phyloP scores from a whole-genome alignment of 2,113 vertebrate species.

The Columba janthina region DNA sequence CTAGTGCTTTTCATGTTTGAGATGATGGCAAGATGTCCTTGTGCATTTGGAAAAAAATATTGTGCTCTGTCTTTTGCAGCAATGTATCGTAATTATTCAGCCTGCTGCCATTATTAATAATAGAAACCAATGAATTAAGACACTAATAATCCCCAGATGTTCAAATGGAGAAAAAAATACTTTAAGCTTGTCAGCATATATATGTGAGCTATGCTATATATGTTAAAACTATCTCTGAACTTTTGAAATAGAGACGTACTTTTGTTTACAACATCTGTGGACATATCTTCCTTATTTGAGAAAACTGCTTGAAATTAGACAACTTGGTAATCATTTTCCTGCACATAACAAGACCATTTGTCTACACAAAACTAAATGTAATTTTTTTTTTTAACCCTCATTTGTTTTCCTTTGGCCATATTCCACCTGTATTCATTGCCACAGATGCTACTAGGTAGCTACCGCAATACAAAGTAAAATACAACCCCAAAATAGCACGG shows the following conservation, averaged over 20 bases:
- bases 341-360: neutral
- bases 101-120: conserved; percentile 73
- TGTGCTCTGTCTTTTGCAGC: conserved; percentile 51
- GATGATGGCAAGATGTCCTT: conserved; percentile 64
- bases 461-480: neutral
- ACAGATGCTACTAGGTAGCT: neutral
- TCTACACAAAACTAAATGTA: neutral
- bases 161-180: conserved; percentile 68
- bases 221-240: conserved; percentile 10
- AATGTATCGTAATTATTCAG: conserved; percentile 66
- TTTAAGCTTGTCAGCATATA: conserved; percentile 70
- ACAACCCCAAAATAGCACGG: neutral
- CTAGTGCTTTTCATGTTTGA: conserved; percentile 53
- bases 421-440: neutral
- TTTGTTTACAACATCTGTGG: neutral
- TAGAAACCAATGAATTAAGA: conserved; percentile 72
- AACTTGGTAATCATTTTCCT: neutral
- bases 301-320: neutral
- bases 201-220: conserved; percentile 30
- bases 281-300: neutral
- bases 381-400: neutral
- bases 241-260: neutral
- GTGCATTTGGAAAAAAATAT: conserved; percentile 11
- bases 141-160: conserved; percentile 76
- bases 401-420: neutral